These are phyloP conservation scores for Pantherophis alleghaniensis DNA, from an alignment of 2,797 vertebrate genomes.

Conservation along the genomic window DNA sequence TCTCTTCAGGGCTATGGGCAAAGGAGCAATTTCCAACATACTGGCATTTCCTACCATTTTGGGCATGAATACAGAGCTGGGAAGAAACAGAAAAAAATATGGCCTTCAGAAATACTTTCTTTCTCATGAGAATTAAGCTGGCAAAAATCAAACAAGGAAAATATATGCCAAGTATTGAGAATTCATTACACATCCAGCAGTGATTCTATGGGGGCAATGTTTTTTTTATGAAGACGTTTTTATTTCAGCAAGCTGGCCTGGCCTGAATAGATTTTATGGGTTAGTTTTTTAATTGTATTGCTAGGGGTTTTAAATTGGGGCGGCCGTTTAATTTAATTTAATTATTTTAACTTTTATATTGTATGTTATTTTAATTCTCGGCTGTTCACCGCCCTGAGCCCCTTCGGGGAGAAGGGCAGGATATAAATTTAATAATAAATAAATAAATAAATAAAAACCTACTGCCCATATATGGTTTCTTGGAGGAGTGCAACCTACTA, in stretches of 20 bases:
- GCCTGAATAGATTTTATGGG: too few relatives aligned
- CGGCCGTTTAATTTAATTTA: too few relatives aligned
- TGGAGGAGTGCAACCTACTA: neutral
- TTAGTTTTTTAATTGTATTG: too few relatives aligned
- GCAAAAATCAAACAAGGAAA: neutral
- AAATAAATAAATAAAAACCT: neutral
- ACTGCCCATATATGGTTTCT: neutral
- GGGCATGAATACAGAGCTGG: conserved; percentile 89
- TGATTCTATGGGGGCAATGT: neutral
- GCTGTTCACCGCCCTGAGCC: too few relatives aligned
- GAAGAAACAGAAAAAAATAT: conserved; percentile 41
- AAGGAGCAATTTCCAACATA: conserved; percentile 90
- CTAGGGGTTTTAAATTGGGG: too few relatives aligned
- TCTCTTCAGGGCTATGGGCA: conserved; percentile 93
- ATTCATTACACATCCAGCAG: neutral
- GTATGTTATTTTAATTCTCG: too few relatives aligned
- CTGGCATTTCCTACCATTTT: conserved; percentile 86
- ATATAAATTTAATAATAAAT: too few relatives aligned
- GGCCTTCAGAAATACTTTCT: neutral
- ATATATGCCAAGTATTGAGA: neutral
- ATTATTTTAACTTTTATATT: too few relatives aligned
- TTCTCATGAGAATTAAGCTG: neutral
- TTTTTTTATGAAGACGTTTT: too few relatives aligned
- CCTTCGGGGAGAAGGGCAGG: too few relatives aligned
- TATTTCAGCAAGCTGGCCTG: too few relatives aligned